Base-by-base conservation (phyloP, 2,888 invertebrate genomes). In the Cheiracanthium punctorium region DNA sequence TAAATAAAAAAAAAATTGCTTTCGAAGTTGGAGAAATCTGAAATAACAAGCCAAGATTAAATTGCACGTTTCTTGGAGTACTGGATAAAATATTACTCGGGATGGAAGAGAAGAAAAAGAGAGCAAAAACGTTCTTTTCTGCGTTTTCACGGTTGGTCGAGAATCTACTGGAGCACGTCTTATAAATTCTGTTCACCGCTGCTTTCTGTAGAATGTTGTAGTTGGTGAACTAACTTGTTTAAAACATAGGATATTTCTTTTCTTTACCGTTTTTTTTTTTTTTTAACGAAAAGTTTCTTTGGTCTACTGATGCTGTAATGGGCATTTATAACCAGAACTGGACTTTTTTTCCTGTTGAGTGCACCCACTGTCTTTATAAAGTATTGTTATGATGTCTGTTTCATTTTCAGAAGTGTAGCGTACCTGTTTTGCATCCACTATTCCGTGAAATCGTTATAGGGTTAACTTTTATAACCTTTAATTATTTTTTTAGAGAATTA, bases 111-210 rank as follows among this genome's bases (percentile, higher is more conserved):
- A 28, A 64, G 20, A 69, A 79, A 71, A 71, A 52, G 28, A n/a
- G 71, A 79, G 28, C 71, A 41, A 20, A 64, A 69, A 37, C 20
- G 70, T 24, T 64, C 14, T 58, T 69, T 70, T 71, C 37, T 48
- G 32, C 58, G 37, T 79, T 79, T 79, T 70, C 37, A 32, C 41
- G 79, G 37, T 79, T 79, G 70, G 37, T 17, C 33, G 71, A 17
- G 28, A 32, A 17, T 14, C n/a, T 52, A 58, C 37, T 79, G 58
- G 58, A 71, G 79, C 48, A 71, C 28, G 37, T 24, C 79, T 71
- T 30, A 29, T 58, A 24, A 58, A 24, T 24, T 20, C 12, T 24
- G 58, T 58, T 58, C 24, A 58, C 58, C 58, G 58, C 24, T 58
- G 58, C 24, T 5, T 58, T 58, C 58, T 24, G 24, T 24, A 24